Evolutionary conservation across 2,113 vertebrate genomes (phyloP).

Genomic region (Oreamnos americanus): DNA sequence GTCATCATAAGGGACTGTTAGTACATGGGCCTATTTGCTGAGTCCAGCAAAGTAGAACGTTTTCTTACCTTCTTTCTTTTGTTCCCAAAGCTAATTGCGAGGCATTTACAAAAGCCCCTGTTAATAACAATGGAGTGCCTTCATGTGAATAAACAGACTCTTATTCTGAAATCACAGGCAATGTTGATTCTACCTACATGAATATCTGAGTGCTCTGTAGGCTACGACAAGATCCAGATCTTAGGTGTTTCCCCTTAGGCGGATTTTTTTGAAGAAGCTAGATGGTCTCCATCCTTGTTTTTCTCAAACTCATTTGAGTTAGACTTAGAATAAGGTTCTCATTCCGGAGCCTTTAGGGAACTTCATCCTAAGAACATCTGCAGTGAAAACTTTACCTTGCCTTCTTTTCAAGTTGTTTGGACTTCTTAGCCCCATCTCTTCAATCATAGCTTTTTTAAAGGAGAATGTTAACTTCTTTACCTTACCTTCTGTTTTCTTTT

Average conservation of each 20-base stretch:
- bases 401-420: neutral
- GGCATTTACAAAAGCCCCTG: constrained; percentile 7
- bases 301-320: neutral
- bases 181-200: neutral
- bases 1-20: neutral
- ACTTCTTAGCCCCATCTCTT: neutral
- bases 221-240: neutral
- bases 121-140: neutral
- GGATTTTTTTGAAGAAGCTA: neutral
- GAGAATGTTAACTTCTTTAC: neutral
- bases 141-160: constrained; percentile 22
- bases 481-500: constrained; percentile 37
- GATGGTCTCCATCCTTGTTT: neutral
- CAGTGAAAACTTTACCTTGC: neutral
- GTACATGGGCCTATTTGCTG: constrained; percentile 1
- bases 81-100: constrained; percentile 24
- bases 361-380: neutral
- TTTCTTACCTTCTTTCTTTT: constrained; percentile 48
- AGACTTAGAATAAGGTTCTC: neutral
- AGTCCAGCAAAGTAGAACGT: neutral
- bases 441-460: neutral
- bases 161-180: neutral
- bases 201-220: neutral
- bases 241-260: neutral
- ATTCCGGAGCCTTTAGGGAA: neutral